Evolutionary conservation across 2,888 invertebrate genomes (phyloP).

Genomic region (Drosophila borborema): DNA sequence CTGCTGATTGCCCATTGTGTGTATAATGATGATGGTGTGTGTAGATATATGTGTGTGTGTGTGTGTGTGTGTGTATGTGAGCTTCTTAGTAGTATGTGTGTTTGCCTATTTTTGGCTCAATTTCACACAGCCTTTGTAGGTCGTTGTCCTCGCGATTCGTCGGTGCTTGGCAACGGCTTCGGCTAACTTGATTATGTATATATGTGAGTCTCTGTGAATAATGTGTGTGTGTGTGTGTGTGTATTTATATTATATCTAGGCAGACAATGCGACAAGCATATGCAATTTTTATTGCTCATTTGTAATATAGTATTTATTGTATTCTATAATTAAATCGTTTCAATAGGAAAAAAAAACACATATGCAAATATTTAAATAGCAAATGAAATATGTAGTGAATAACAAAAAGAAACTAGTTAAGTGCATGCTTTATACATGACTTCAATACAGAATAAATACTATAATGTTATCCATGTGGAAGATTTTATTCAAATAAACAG

Average conservation of each 20-base stretch:
- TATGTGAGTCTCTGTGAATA: not conserved
- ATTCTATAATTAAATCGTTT: no score
- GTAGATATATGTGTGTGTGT: not conserved
- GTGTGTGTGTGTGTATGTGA: not conserved
- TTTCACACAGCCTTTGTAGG: conserved; percentile 55
- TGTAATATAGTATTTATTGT: no score
- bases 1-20: conserved; percentile 14
- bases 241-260: conserved; percentile 26
- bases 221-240: conserved; percentile 3
- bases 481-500: no score
- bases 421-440: not conserved
- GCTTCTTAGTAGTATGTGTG: not conserved
- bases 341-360: not conserved
- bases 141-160: conserved; percentile 57
- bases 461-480: no score
- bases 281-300: not conserved
- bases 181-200: conserved; percentile 18
- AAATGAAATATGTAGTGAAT: not conserved
- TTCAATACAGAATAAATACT: no score
- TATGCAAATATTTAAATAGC: not conserved
- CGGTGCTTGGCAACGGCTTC: conserved; percentile 32
- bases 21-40: not conserved
- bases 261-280: conserved; percentile 7
- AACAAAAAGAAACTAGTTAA: not conserved
- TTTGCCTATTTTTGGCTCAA: conserved; percentile 61